Percentiles rank a stretch among this genome's conserved stretches.
These are phyloP conservation scores for Epinotia brunnichana DNA, from an alignment of 2,888 invertebrate species.

Conservation along the genomic window DNA sequence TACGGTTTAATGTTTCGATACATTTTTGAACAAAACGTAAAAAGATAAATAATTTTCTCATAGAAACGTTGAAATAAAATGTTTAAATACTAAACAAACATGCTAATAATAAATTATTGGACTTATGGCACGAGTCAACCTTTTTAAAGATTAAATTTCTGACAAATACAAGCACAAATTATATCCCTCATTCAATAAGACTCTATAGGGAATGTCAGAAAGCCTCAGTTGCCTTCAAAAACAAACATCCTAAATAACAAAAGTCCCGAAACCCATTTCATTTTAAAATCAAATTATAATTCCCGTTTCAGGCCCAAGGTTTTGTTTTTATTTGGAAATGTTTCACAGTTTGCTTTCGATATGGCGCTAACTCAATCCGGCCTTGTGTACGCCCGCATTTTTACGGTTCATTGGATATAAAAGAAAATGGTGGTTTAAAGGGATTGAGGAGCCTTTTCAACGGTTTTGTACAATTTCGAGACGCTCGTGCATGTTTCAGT, in stretches of 20 bases:
- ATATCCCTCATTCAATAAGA: neutral
- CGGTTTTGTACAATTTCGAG: slow-evolving; percentile 64
- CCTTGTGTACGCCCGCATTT: slow-evolving; percentile 68
- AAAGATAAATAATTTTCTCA: too few species aligned
- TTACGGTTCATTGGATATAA: slow-evolving; percentile 72
- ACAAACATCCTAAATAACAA: slow-evolving; percentile 12
- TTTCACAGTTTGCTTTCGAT: slow-evolving; percentile 57
- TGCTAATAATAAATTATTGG: neutral
- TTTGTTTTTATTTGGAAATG: slow-evolving; percentile 56
- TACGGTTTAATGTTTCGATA: too few species aligned
- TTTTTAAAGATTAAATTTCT: neutral
- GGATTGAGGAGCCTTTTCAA: slow-evolving; percentile 67
- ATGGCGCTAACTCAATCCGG: slow-evolving; percentile 61
- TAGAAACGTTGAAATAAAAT: too few species aligned
- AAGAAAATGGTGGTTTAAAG: slow-evolving; percentile 72
- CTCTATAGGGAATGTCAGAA: slow-evolving; percentile 7
- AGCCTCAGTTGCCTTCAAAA: slow-evolving; percentile 36
- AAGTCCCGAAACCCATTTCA: slow-evolving; percentile 40
- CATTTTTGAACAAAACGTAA: too few species aligned
- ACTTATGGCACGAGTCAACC: neutral
- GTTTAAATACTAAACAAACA: too few species aligned
- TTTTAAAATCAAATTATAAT: slow-evolving; percentile 50
- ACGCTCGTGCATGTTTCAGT: slow-evolving; percentile 63
- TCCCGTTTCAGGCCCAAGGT: slow-evolving; percentile 44
- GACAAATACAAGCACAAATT: neutral